A percentile compares a stretch with the other conserved stretches of the same genome.
Conservation (phyloP, 2,113 vertebrate species). For the Falco punctatus region DNA sequence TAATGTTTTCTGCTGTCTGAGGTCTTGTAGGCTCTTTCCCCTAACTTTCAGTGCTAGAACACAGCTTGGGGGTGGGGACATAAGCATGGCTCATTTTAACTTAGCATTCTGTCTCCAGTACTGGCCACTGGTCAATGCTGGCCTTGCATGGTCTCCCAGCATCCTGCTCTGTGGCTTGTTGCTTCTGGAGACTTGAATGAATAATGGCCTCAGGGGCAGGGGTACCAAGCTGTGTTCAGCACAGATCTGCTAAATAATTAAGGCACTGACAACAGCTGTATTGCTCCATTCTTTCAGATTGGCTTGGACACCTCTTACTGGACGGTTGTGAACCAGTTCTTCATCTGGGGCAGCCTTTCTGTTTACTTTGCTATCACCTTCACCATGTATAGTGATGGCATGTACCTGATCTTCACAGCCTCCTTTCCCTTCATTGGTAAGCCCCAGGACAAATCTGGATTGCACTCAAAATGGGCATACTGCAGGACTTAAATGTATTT, state of each 20-base stretch:
- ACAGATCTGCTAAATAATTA: neutral
- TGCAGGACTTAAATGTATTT: neutral
- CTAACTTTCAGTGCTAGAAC: neutral
- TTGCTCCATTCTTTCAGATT: conserved; percentile 76
- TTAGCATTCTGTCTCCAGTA: neutral
- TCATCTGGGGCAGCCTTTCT: conserved; percentile 93
- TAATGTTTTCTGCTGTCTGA: neutral
- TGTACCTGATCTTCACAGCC: conserved; percentile 87
- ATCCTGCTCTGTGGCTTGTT: neutral
- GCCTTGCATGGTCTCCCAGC: neutral
- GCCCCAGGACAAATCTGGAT: neutral
- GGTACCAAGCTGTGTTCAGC: neutral
- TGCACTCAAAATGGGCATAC: neutral
- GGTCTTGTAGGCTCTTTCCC: neutral
- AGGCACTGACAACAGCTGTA: neutral
- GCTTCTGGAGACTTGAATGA: neutral
- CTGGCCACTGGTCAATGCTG: neutral
- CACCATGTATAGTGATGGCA: conserved; percentile 92
- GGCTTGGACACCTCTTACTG: conserved; percentile 90
- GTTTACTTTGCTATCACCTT: conserved; percentile 89
- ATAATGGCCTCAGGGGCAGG: neutral
- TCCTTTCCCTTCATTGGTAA: conserved; percentile 91
- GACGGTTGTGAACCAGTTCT: conserved; percentile 92
- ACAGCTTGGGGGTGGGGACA: neutral
- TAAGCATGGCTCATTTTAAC: neutral